Conservation (phyloP, 23 tunicate genomes). For the Styela clava region DNA sequence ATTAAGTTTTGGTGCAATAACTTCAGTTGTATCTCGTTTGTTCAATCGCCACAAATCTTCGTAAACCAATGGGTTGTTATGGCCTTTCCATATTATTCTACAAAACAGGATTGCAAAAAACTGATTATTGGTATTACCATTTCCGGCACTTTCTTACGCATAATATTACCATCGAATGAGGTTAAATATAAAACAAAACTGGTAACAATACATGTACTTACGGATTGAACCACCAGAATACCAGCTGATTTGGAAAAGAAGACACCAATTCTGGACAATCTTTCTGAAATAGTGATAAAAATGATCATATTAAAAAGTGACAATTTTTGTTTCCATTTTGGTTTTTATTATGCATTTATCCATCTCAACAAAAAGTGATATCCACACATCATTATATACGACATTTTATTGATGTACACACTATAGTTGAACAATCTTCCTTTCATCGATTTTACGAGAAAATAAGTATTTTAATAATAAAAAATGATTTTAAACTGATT, state of each 20-base stretch:
- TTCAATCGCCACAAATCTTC: conserved; percentile 63
- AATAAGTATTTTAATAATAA: too few relatives aligned
- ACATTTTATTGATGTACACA: neutral
- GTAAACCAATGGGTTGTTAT: conserved; percentile 42
- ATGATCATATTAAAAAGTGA: neutral
- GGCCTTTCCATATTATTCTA: conserved; percentile 58
- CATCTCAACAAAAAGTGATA: neutral
- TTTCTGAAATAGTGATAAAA: conserved; percentile 24
- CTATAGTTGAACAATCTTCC: too few relatives aligned
- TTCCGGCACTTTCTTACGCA: too few relatives aligned
- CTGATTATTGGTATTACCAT: too few relatives aligned
- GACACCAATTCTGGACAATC: conserved; percentile 48
- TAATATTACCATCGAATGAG: too few relatives aligned
- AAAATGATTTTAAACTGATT: neutral
- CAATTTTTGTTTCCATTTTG: neutral
- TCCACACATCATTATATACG: neutral
- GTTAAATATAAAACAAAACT: too few relatives aligned
- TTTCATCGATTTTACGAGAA: too few relatives aligned
- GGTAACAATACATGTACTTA: too few relatives aligned
- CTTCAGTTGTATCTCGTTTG: conserved; percentile 38
- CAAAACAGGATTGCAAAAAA: neutral
- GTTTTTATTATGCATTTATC: neutral
- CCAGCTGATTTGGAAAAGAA: conserved; percentile 52
- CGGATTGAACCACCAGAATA: conserved; percentile 84
- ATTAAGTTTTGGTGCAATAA: conserved; percentile 23